These are phyloP conservation scores for Trichogramma dendrolimi DNA, from an alignment of 2,888 invertebrate genomes.

Conservation along the genomic window DNA sequence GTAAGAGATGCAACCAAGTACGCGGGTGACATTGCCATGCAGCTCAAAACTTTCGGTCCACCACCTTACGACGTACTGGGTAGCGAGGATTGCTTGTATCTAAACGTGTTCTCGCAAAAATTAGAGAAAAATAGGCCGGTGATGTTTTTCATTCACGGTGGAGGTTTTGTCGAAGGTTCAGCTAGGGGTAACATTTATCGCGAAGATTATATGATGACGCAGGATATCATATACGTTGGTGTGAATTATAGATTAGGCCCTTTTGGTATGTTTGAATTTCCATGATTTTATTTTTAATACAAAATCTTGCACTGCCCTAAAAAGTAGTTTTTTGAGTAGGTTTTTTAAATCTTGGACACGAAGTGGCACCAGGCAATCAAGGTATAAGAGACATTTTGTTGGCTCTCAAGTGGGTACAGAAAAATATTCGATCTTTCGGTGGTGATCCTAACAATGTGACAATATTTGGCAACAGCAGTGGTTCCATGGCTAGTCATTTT, in stretches of 20 bases:
- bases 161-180: constrained; percentile 31
- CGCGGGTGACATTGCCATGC: neutral
- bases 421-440: constrained; percentile 39
- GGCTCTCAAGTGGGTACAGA: constrained; percentile 39
- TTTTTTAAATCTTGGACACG: constrained; percentile 39
- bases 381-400: constrained; percentile 39
- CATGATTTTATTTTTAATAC: neutral
- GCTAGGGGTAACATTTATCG: constrained; percentile 21
- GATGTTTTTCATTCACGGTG: constrained; percentile 38
- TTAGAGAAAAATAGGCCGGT: constrained; percentile 31
- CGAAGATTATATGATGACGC: constrained; percentile 35
- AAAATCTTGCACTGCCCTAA: neutral
- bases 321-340: constrained; percentile 27
- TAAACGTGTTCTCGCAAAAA: constrained; percentile 32
- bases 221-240: constrained; percentile 33
- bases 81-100: constrained; percentile 35
- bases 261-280: constrained; percentile 27
- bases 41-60: constrained; percentile 9
- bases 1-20: constrained; percentile 28
- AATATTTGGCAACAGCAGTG: constrained; percentile 39
- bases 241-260: constrained; percentile 34
- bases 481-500: constrained; percentile 30
- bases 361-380: constrained; percentile 39
- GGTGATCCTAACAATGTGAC: constrained; percentile 42
- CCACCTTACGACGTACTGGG: constrained; percentile 17